Evolutionary conservation across 2,113 vertebrate genomes (phyloP).

Genomic region (Euleptes europaea): DNA sequence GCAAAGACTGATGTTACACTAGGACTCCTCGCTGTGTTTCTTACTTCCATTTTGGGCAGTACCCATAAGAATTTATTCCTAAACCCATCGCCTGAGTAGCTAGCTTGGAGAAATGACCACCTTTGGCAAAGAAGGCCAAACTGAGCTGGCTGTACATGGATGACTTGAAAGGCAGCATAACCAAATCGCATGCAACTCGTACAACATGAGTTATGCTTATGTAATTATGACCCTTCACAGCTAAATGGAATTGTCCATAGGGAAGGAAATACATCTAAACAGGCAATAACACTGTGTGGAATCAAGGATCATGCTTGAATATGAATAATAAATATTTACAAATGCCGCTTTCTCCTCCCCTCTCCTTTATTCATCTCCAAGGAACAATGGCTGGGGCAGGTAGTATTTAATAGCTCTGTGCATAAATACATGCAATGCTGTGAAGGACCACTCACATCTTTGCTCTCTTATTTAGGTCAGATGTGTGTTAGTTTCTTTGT

Average conservation of each 20-base stretch:
- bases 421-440: not conserved
- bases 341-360: not conserved
- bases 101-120: not conserved
- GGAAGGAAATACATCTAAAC: not conserved
- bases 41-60: not conserved
- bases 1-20: not conserved
- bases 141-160: not conserved
- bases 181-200: not conserved
- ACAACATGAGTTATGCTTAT: not conserved
- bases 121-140: not conserved
- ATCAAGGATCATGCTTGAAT: not conserved
- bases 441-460: constrained; percentile 48
- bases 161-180: not conserved
- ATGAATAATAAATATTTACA: not conserved
- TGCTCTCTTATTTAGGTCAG: constrained; percentile 64
- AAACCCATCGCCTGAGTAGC: not conserved
- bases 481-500: constrained; percentile 37
- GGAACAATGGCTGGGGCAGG: constrained; percentile 35
- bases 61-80: not conserved
- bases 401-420: not conserved
- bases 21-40: not conserved
- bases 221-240: not conserved
- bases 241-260: not conserved
- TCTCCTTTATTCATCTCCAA: not conserved
- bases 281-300: not conserved